Percentiles rank a stretch among this genome's conserved stretches.
These are phyloP conservation scores for Desmophyllum pertusum DNA, from an alignment of 92 coral and sea anemone genomes.

Conservation along the genomic window DNA sequence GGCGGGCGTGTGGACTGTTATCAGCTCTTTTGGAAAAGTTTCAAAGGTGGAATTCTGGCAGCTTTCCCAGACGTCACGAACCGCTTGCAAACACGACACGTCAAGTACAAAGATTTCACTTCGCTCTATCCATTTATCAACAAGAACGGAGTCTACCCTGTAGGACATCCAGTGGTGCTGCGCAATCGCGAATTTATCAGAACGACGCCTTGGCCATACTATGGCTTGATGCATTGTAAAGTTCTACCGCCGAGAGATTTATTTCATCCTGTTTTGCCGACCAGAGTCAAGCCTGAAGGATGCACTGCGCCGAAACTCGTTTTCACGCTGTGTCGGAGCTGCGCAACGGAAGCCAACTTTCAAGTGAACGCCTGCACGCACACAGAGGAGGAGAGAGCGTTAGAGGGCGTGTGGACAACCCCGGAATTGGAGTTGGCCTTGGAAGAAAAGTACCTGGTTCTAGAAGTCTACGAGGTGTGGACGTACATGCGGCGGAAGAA, in stretches of 20 bases:
- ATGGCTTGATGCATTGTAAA: not conserved
- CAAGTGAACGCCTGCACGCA: not conserved
- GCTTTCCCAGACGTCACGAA: not conserved
- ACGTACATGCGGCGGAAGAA: not conserved
- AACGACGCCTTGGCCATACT: not conserved
- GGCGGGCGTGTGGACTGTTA: not conserved
- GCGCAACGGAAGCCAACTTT: not conserved
- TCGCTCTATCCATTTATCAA: not conserved
- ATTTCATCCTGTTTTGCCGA: not conserved
- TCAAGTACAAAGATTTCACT: not conserved
- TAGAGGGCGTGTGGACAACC: not conserved
- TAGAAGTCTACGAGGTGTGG: slow-evolving; percentile 5
- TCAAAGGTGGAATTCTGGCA: too few relatives aligned
- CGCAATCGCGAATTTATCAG: too few relatives aligned
- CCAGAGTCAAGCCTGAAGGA: not conserved
- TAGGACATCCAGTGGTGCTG: not conserved
- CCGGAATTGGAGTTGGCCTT: too few relatives aligned
- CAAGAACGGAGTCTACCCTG: not conserved
- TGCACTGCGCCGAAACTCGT: not conserved
- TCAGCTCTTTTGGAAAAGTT: not conserved
- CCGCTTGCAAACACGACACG: not conserved
- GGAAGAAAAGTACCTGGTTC: not conserved
- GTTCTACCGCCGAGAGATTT: not conserved
- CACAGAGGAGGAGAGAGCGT: not conserved
- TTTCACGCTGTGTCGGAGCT: not conserved